phyloP scores from a whole-genome alignment of 2,113 vertebrate species.

The Cephalopterus ornatus region DNA sequence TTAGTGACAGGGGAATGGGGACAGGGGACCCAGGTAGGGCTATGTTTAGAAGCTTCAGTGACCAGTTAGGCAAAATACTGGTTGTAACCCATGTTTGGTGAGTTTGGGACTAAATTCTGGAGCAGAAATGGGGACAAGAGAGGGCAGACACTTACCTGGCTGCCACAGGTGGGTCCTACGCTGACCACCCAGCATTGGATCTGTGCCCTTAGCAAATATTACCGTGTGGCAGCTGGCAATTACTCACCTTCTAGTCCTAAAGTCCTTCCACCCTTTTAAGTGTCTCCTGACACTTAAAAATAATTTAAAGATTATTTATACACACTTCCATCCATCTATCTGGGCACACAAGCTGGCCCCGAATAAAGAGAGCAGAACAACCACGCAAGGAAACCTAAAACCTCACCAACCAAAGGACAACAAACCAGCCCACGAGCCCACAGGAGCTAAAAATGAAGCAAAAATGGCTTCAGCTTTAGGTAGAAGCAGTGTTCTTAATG shows the following conservation, averaged over 20 bases:
- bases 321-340: not conserved
- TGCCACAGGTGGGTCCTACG: not conserved
- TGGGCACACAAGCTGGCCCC: not conserved
- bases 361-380: not conserved
- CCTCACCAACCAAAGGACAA: not conserved
- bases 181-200: not conserved
- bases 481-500: not conserved
- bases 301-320: not conserved
- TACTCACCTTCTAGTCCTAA: not conserved
- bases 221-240: not conserved
- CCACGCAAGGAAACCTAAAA: not conserved
- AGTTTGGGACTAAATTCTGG: not conserved
- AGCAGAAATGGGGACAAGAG: not conserved
- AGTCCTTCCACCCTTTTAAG: not conserved
- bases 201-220: not conserved
- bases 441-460: not conserved
- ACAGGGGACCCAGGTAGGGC: not conserved
- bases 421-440: not conserved
- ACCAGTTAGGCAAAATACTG: not conserved
- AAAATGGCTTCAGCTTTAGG: not conserved
- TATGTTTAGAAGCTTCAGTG: not conserved
- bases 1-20: not conserved
- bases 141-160: not conserved
- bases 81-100: accelerated
- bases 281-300: not conserved